Percentiles rank a stretch among this genome's conserved stretches.
These are phyloP conservation scores for Octopus sinensis DNA, from an alignment of 1,140 invertebrate genomes.

Conservation along the genomic window DNA sequence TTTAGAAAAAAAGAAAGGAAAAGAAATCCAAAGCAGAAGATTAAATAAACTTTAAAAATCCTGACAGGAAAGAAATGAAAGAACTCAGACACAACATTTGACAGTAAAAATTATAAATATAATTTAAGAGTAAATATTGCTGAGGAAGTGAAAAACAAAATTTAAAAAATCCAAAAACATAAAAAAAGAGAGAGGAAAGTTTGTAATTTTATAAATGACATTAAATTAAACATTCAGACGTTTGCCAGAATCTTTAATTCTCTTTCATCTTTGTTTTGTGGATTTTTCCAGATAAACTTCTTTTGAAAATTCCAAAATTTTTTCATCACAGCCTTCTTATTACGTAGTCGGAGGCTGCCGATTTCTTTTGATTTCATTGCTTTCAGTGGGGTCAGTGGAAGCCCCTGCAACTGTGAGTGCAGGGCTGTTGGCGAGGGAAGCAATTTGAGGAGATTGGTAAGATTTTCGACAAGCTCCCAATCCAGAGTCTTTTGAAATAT, in stretches of 20 bases:
- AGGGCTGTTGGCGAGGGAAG: neutral
- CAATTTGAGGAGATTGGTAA: neutral
- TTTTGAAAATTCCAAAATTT: slow-evolving; percentile 4
- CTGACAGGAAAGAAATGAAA: no score
- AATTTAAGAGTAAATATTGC: no score
- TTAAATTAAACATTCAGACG: neutral
- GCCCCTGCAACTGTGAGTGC: neutral
- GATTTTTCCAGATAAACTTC: neutral
- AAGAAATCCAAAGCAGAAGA: no score
- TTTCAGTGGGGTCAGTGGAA: neutral
- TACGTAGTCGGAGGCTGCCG: neutral
- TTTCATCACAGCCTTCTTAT: slow-evolving; percentile 6
- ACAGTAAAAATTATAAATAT: no score
- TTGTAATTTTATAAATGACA: no score
- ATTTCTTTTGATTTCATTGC: neutral
- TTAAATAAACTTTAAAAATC: no score
- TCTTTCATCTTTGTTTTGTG: neutral
- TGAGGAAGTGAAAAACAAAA: no score
- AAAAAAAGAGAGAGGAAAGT: no score
- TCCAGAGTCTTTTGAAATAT: neutral
- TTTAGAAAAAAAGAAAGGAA: no score
- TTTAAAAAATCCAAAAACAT: no score
- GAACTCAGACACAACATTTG: no score
- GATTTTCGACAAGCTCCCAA: neutral
- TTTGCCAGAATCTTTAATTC: neutral